Evolutionary conservation across 2,888 invertebrate genomes (phyloP).

Genomic region (Frankliniella fusca): DNA sequence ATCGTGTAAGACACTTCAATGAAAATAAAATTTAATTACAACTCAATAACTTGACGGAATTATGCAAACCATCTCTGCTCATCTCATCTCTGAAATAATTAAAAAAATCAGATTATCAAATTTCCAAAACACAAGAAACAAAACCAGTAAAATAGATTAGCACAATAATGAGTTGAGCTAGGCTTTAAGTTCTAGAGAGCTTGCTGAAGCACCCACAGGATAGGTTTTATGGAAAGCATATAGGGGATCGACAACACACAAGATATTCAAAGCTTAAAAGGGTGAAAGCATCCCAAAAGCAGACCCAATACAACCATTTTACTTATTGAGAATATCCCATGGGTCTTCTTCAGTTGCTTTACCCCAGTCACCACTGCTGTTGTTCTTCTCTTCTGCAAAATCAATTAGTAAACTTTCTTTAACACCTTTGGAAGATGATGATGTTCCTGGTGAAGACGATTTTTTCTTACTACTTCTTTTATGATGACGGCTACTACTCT

Average conservation of each 20-base stretch:
- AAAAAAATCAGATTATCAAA: too few species aligned
- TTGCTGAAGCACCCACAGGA: neutral
- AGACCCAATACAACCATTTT: neutral
- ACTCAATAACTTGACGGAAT: neutral
- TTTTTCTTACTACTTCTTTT: constrained; percentile 18
- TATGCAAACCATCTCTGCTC: too few species aligned
- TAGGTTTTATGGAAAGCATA: neutral
- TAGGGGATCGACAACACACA: neutral
- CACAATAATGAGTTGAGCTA: neutral
- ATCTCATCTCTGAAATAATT: too few species aligned
- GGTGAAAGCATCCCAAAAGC: neutral
- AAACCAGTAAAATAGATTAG: neutral
- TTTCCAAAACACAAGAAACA: too few species aligned
- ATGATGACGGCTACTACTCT: neutral
- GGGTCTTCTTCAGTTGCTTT: neutral
- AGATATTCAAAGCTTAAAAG: neutral
- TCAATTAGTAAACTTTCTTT: constrained; percentile 25
- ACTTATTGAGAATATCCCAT: constrained; percentile 20
- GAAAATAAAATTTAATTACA: neutral
- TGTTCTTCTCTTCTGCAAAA: constrained; percentile 20
- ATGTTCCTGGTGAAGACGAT: neutral
- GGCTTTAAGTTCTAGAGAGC: neutral
- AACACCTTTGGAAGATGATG: constrained; percentile 5
- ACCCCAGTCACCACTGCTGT: neutral
- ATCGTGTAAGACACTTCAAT: neutral